Evolutionary conservation across 2,888 invertebrate genomes (phyloP).

Genomic region (Sphaerophoria rueppellii): DNA sequence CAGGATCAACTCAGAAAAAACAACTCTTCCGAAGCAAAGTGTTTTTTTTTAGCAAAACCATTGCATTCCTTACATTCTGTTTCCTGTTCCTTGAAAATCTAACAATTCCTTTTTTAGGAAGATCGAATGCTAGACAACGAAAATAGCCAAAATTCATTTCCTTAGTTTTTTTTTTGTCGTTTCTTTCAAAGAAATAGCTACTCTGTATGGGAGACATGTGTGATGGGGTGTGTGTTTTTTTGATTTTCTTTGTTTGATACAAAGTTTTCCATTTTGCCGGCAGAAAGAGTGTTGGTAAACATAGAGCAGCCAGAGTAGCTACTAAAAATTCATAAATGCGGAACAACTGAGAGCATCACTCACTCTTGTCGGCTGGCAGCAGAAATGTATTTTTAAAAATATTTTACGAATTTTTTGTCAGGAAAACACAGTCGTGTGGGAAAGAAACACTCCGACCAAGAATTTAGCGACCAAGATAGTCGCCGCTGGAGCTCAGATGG

Average conservation of each 20-base stretch:
- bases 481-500: too few species aligned
- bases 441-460: too few species aligned
- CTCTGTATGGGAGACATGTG: constrained; percentile 13
- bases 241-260: constrained; percentile 10
- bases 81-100: not conserved
- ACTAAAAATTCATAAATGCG: constrained; percentile 71
- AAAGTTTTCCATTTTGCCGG: constrained; percentile 56
- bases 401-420: too few species aligned
- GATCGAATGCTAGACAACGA: constrained; percentile 28
- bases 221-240: not conserved
- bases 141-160: not conserved
- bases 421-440: too few species aligned
- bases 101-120: constrained; percentile 13
- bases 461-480: too few species aligned
- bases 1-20: constrained; percentile 5
- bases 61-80: constrained; percentile 13
- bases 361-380: constrained; percentile 54
- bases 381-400: constrained; percentile 12
- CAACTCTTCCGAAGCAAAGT: constrained; percentile 3
- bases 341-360: constrained; percentile 71
- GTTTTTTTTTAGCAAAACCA: constrained; percentile 11
- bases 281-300: constrained; percentile 50
- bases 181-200: constrained; percentile 7
- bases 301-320: constrained; percentile 46
- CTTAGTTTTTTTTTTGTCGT: constrained; percentile 12